These are phyloP conservation scores for Aplysina aerophoba DNA, from an alignment of 37 sponge, comb jelly and placozoan genomes.

Conservation along the genomic window DNA sequence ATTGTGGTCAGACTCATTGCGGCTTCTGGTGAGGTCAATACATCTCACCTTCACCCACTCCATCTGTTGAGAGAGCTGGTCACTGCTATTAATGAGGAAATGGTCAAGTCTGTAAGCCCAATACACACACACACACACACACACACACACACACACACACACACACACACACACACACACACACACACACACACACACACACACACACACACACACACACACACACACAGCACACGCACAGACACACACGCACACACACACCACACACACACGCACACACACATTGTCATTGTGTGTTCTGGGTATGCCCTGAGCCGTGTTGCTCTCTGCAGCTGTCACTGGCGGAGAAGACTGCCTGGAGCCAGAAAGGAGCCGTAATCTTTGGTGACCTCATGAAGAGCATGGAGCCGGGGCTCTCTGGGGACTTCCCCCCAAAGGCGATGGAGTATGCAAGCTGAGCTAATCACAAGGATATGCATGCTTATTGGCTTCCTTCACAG, in stretches of 20 bases:
- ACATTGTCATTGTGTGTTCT: neutral
- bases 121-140: no score
- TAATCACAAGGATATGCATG: neutral
- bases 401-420: slow-evolving; percentile 43
- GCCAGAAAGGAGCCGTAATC: slow-evolving; percentile 6
- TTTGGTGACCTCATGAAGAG: slow-evolving; percentile 33
- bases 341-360: slow-evolving; percentile 25
- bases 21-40: no score
- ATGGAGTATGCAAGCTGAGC: slow-evolving; percentile 15
- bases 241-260: no score
- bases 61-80: no score
- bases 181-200: no score
- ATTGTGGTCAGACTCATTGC: neutral
- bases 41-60: no score
- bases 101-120: slow-evolving; percentile 14
- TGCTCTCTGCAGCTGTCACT: slow-evolving; percentile 10
- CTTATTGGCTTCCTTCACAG: no score
- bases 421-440: slow-evolving; percentile 19
- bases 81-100: slow-evolving; percentile 6
- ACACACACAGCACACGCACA: no score
- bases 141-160: no score
- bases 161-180: no score
- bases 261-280: neutral
- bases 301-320: neutral
- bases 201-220: no score